Percentiles rank a stretch among this genome's conserved stretches.
Conservation (phyloP, 1,140 invertebrate genomes). For the Eupeodes corollae region DNA sequence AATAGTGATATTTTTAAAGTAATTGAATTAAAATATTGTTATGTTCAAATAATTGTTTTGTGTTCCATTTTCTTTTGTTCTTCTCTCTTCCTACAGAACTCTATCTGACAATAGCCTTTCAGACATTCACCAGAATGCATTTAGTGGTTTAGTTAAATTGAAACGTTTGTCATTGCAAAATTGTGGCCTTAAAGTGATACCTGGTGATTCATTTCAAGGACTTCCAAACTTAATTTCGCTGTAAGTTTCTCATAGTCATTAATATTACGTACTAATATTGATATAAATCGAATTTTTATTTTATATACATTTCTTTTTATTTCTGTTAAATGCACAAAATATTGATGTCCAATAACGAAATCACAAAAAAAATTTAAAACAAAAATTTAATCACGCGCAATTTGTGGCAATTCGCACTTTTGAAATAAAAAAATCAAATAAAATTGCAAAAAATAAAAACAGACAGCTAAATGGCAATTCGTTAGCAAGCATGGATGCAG, state of each 20-base stretch:
- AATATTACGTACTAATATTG: conserved; percentile 1
- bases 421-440: not conserved
- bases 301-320: not conserved
- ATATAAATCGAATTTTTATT: not conserved
- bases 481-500: conserved; percentile 44
- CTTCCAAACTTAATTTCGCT: conserved; percentile 41
- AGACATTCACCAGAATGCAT: conserved; percentile 42
- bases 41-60: too few species aligned
- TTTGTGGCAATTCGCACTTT: not conserved
- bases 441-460: conserved; percentile 1
- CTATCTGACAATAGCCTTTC: conserved; percentile 46
- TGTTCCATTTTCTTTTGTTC: conserved; percentile 22
- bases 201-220: conserved; percentile 39
- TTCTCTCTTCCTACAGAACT: conserved; percentile 40
- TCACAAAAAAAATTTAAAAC: not conserved
- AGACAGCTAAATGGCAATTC: conserved; percentile 61
- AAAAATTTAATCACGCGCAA: not conserved
- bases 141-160: conserved; percentile 40
- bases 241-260: conserved; percentile 36
- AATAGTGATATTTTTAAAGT: too few species aligned
- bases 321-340: not conserved
- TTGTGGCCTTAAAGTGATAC: conserved; percentile 41
- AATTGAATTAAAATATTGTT: too few species aligned
- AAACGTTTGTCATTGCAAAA: conserved; percentile 46
- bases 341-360: conserved; percentile 12